Evolutionary conservation across 2,888 invertebrate genomes (phyloP), one percentile per base, ranked within the genome.

Genomic region (Timema podura): DNA sequence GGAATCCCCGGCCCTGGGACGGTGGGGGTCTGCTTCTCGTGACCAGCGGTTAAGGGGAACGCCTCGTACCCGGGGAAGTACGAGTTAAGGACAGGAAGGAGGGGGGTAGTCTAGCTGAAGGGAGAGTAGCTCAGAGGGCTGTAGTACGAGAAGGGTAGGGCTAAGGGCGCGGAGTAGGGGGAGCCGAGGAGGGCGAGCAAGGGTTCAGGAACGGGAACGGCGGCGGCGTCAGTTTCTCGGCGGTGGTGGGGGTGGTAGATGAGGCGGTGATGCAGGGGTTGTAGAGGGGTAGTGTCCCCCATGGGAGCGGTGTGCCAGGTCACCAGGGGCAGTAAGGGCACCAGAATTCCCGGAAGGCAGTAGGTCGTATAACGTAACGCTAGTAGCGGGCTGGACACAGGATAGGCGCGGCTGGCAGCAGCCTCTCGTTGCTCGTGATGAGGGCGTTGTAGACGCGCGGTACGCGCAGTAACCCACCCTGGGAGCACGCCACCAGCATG

Each of bases 371-470:
- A n/a, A n/a, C n/a, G n/a, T n/a, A n/a, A 61, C 48, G 72, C 70
- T 30, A 30, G 30, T 30, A 30, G 3, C 7, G 74, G 74, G 2
- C 77, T 73, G 6, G 78, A 76, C 46, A 77, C 88, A 0, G 91
- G 91, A 79, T 85, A 90, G 0, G 91, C 90, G 71, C 90, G 87
- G 76, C 91, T 91, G 0, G 90, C 68, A 89, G 86, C 68, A 92
- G 80, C 79, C 90, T 90, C 78, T 91, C 91, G 77, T 90, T 89
- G 6, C 91, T 90, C 5, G 90, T 91, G 78, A 92, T 90, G 70
- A 92, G 84, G 0, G 91, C 91, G 79, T 92, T 92, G 83, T 92
- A 92, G 48, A 92, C 89, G 79, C 89, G 90, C 0, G 92, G 92
- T 1, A 89, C 85, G 73, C 89, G 86, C 47, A 87, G 84, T 0